Percentiles rank a stretch among this genome's conserved stretches.
These are phyloP conservation scores for Muscicapa comitata DNA, from an alignment of 2,797 vertebrate genomes.

Conservation along the genomic window DNA sequence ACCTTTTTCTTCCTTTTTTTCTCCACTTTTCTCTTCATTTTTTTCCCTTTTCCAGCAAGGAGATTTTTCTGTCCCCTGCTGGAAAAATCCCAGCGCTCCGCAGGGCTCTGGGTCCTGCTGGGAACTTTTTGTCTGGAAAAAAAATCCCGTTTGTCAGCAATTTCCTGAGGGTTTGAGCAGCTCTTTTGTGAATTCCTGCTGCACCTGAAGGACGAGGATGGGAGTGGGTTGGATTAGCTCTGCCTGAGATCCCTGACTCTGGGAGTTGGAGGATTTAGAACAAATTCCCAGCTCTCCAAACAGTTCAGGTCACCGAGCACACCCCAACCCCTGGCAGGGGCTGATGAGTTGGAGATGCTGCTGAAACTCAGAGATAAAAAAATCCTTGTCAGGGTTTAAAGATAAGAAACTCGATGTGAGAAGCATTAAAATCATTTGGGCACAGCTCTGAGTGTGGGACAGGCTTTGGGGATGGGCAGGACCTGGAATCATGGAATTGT, in stretches of 20 bases:
- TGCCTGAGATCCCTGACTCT: not conserved
- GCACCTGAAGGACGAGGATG: not conserved
- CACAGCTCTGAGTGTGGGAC: accelerated
- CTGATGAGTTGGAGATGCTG: not conserved
- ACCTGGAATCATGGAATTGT: accelerated
- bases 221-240: not conserved
- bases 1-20: not conserved
- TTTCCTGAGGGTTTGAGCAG: not conserved
- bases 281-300: not conserved
- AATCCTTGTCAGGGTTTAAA: not conserved
- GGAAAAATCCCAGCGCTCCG: not conserved
- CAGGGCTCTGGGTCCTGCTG: not conserved
- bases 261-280: not conserved
- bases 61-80: not conserved
- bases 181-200: not conserved
- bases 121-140: not conserved
- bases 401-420: not conserved
- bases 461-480: not conserved
- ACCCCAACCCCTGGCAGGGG: not conserved
- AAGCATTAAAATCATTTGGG: not conserved
- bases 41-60: not conserved
- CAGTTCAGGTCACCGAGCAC: not conserved
- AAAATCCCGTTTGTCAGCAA: not conserved
- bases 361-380: not conserved
- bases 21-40: no score